Evolutionary conservation across 2,888 invertebrate species (phyloP).

Genomic region (Drosophila leonis): DNA sequence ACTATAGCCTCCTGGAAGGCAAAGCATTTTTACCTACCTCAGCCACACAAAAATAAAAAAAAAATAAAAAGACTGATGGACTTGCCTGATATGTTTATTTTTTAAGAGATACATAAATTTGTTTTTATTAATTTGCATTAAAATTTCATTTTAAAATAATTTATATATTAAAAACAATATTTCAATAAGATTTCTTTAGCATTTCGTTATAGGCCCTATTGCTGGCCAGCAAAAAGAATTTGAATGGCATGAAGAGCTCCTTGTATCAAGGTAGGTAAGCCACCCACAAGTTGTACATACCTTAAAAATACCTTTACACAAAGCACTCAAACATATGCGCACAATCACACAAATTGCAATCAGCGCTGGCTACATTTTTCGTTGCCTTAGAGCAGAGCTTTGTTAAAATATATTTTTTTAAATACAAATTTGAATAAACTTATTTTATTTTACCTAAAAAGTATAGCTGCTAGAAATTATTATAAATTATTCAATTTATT

Average conservation of each 20-base stretch:
- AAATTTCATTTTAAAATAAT: neutral
- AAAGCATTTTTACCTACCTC: too few relatives aligned
- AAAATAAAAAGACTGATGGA: too few relatives aligned
- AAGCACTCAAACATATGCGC: constrained; percentile 15
- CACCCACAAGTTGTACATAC: constrained; percentile 7
- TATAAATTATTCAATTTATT: neutral
- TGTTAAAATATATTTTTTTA: neutral
- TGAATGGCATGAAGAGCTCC: neutral
- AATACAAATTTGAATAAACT: neutral
- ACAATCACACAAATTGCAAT: constrained; percentile 8
- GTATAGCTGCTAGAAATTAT: too few relatives aligned
- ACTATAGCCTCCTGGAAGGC: too few relatives aligned
- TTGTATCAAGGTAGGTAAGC: neutral
- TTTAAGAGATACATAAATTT: too few relatives aligned
- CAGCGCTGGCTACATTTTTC: neutral
- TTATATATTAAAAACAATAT: neutral
- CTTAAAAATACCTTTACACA: constrained; percentile 2
- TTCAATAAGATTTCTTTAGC: neutral
- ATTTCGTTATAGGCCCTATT: neutral
- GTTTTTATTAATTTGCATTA: neutral
- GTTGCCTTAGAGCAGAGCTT: neutral
- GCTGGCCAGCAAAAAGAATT: neutral
- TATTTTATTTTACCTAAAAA: too few relatives aligned
- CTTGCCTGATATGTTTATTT: too few relatives aligned
- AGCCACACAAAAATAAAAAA: too few relatives aligned